phyloP scores from a whole-genome alignment of 1,140 invertebrate species.

The Helicoverpa zea region DNA sequence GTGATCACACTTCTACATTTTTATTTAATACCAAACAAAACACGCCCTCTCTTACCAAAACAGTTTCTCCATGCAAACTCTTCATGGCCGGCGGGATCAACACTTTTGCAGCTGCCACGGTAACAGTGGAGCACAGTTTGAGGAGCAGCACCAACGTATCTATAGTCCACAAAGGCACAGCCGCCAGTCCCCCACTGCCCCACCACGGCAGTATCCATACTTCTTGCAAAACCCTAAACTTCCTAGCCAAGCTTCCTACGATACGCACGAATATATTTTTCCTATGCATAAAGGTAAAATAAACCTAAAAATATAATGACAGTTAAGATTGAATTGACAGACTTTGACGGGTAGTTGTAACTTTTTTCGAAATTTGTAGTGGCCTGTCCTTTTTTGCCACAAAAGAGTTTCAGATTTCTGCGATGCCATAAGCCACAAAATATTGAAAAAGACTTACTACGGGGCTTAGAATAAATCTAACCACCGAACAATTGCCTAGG shows the following conservation, averaged over 20 bases:
- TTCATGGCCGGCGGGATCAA: constrained; percentile 75
- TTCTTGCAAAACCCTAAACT: constrained; percentile 74
- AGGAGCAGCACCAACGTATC: constrained; percentile 73
- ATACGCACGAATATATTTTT: constrained; percentile 73
- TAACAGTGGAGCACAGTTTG: constrained; percentile 74
- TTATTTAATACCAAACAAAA: not conserved
- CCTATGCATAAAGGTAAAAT: constrained; percentile 70
- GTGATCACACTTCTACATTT: not conserved
- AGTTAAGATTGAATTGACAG: constrained; percentile 36
- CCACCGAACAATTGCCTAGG: too few relatives aligned
- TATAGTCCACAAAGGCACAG: constrained; percentile 73
- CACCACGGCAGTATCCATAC: constrained; percentile 79
- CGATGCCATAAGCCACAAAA: too few relatives aligned
- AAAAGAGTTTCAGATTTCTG: too few relatives aligned
- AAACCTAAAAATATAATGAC: constrained; percentile 58
- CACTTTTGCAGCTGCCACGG: constrained; percentile 62
- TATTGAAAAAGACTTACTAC: too few relatives aligned
- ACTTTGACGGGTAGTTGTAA: not conserved
- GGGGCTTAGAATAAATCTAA: too few relatives aligned
- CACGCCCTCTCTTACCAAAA: constrained; percentile 63
- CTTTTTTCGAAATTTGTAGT: not conserved
- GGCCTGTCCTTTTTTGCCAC: not conserved
- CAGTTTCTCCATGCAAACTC: constrained; percentile 77
- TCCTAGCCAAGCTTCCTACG: constrained; percentile 70
- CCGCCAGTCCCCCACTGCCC: constrained; percentile 68